phyloP scores from a whole-genome alignment of 2,113 vertebrate species.

The Heloderma charlesbogerti region DNA sequence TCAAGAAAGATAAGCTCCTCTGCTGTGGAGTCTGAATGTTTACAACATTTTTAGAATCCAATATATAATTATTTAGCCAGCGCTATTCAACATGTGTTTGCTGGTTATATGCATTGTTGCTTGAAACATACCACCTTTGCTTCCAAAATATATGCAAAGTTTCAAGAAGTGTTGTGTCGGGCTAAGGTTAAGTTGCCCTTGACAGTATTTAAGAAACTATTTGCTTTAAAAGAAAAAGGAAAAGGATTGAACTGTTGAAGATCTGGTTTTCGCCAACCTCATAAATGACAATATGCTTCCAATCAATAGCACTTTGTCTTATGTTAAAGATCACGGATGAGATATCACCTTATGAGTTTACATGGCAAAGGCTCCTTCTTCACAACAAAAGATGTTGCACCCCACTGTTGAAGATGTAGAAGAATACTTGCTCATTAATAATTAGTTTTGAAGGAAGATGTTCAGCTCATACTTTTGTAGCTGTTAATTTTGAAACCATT shows the following conservation, averaged over 20 bases:
- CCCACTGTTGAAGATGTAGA: slow-evolving; percentile 71
- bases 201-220: slow-evolving; percentile 72
- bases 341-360: slow-evolving; percentile 86
- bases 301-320: slow-evolving; percentile 96
- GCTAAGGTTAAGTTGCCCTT: slow-evolving; percentile 84
- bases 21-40: slow-evolving; percentile 25
- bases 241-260: slow-evolving; percentile 90
- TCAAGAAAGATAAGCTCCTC: slow-evolving; percentile 54
- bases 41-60: neutral
- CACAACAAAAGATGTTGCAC: slow-evolving; percentile 69
- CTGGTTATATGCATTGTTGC: slow-evolving; percentile 61
- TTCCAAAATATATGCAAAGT: slow-evolving; percentile 71
- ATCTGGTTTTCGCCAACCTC: slow-evolving; percentile 89
- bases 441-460: slow-evolving; percentile 63
- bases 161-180: slow-evolving; percentile 78
- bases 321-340: slow-evolving; percentile 92
- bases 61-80: slow-evolving; percentile 56
- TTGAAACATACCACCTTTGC: slow-evolving; percentile 71
- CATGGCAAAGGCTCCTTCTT: slow-evolving; percentile 75
- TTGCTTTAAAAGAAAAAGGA: slow-evolving; percentile 19
- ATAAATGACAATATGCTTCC: slow-evolving; percentile 95
- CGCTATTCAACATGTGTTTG: slow-evolving; percentile 38
- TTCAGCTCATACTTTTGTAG: slow-evolving; percentile 64
- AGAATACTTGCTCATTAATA: slow-evolving; percentile 69
- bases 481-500: slow-evolving; percentile 66